These are phyloP conservation scores for Phymatocera aterrima DNA, from an alignment of 2,888 invertebrate species.

Conservation along the genomic window DNA sequence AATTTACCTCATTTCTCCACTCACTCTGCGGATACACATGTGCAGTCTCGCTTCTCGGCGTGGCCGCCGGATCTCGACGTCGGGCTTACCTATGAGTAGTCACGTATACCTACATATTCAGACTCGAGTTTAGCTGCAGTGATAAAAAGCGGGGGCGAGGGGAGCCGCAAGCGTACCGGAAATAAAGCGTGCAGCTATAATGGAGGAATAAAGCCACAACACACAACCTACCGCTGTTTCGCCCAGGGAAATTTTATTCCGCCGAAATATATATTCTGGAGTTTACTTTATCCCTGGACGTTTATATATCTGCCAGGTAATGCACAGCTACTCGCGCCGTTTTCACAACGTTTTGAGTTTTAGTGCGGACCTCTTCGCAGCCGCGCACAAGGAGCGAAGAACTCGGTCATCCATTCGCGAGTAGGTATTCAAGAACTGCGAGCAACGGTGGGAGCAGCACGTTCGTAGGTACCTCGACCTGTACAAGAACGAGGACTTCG, in stretches of 20 bases:
- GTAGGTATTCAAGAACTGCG: neutral
- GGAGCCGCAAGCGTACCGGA: constrained; percentile 13
- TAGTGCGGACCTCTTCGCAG: no score
- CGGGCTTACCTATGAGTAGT: neutral
- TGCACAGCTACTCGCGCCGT: neutral
- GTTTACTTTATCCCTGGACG: constrained; percentile 11
- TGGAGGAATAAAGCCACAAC: neutral
- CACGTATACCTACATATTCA: neutral
- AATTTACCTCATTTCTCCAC: neutral
- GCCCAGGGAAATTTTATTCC: neutral
- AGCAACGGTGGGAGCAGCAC: neutral
- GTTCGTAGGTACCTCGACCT: no score
- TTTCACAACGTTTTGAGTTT: neutral
- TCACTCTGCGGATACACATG: neutral
- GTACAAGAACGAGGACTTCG: neutral
- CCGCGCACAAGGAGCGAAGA: no score
- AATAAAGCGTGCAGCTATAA: constrained; percentile 28
- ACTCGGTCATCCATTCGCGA: no score
- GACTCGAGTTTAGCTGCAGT: neutral
- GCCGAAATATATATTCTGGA: constrained; percentile 5
- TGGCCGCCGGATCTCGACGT: no score
- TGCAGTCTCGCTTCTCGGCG: no score
- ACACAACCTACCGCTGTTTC: neutral
- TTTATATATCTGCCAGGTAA: neutral
- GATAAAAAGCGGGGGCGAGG: neutral